phyloP scores from a whole-genome alignment of 2,113 vertebrate genomes.

The Malurus alboscapulatus region DNA sequence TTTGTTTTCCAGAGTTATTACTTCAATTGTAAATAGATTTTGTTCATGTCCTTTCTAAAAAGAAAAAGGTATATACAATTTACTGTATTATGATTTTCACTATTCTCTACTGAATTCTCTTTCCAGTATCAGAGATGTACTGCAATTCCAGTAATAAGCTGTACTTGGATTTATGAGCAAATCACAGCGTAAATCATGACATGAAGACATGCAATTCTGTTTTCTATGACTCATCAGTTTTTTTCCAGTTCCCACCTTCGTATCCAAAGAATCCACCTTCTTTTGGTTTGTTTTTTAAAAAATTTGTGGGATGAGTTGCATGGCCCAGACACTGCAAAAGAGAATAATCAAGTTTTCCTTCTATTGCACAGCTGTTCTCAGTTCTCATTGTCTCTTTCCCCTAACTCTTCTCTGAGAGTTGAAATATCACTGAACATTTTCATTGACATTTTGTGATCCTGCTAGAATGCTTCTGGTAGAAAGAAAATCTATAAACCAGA shows the following conservation, averaged over 20 bases:
- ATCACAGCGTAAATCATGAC: conserved; percentile 23
- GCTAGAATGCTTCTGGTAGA: neutral
- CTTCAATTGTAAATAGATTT: neutral
- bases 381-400: neutral
- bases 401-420: neutral
- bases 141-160: neutral
- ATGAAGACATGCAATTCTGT: conserved; percentile 16
- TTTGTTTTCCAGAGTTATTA: neutral
- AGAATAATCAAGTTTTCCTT: neutral
- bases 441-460: neutral
- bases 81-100: neutral
- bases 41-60: neutral
- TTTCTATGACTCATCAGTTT: conserved; percentile 35
- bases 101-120: neutral
- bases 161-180: conserved; percentile 25
- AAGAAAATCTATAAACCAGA: neutral
- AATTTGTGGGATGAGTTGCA: neutral
- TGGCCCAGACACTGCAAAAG: neutral
- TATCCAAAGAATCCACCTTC: neutral
- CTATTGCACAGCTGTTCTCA: neutral
- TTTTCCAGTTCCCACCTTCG: neutral
- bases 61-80: neutral
- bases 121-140: neutral
- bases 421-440: neutral
- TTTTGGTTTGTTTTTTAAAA: neutral